Percentiles rank a stretch among this genome's conserved stretches.
Conservation (phyloP, 2,888 invertebrate species). For the Allolobophora icterica region DNA sequence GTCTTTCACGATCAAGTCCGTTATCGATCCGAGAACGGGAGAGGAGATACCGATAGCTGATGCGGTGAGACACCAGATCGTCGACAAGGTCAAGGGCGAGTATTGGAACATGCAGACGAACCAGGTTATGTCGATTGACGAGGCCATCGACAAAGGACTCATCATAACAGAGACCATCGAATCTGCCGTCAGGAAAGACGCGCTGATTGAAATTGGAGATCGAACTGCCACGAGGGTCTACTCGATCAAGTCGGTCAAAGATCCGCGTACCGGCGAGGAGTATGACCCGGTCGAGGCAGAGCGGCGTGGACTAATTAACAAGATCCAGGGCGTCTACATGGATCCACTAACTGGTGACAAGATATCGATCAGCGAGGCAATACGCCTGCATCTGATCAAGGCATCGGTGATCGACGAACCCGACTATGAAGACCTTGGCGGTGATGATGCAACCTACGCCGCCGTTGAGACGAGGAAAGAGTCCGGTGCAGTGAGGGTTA, state of each 20-base stretch:
- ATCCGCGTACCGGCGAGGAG: conserved; percentile 45
- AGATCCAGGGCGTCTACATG: conserved; percentile 69
- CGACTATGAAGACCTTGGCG: conserved; percentile 47
- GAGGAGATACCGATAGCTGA: conserved; percentile 75
- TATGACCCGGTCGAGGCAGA: conserved; percentile 50
- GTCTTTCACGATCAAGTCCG: conserved; percentile 57
- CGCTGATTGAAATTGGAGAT: conserved; percentile 46
- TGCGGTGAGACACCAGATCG: conserved; percentile 88
- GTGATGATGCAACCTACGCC: conserved; percentile 55
- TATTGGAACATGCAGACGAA: conserved; percentile 78
- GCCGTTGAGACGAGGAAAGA: conserved; percentile 47
- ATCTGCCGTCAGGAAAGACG: conserved; percentile 40
- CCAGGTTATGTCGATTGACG: conserved; percentile 79
- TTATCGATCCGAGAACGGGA: conserved; percentile 81
- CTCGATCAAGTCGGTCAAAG: conserved; percentile 46
- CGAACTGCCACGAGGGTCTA: conserved; percentile 46
- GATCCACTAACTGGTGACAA: conserved; percentile 76
- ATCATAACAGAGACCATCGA: conserved; percentile 67
- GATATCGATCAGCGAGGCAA: conserved; percentile 69
- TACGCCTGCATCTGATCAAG: conserved; percentile 44
- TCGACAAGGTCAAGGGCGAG: conserved; percentile 75
- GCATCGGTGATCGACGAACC: conserved; percentile 49
- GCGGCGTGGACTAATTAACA: conserved; percentile 50
- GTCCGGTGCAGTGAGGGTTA: conserved; percentile 41
- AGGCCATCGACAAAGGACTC: conserved; percentile 81